A percentile compares a stretch with the other conserved stretches of the same genome.
phyloP scores from a whole-genome alignment of 2,797 vertebrate genomes.

The Lacerta agilis region DNA sequence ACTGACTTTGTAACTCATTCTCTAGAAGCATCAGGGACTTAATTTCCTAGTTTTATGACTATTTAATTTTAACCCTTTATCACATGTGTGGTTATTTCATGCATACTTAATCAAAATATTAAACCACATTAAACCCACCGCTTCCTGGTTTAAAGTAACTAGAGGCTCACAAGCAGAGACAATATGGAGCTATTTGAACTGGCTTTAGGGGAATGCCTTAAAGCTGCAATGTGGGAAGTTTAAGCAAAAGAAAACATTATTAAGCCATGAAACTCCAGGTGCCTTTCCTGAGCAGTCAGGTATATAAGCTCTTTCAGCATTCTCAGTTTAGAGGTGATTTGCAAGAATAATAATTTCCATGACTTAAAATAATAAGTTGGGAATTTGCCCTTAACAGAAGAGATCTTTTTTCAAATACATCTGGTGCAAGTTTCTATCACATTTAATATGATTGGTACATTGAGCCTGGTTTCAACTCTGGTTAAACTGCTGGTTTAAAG shows the following conservation, averaged over 20 bases:
- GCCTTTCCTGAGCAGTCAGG: not conserved
- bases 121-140: too few relatives aligned
- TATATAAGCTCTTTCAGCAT: not conserved
- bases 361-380: not conserved
- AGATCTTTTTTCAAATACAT: not conserved
- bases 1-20: not conserved
- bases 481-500: not conserved
- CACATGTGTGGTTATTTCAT: not conserved
- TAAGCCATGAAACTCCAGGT: not conserved
- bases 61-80: not conserved
- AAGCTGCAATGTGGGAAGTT: not conserved
- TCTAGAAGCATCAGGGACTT: not conserved
- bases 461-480: not conserved
- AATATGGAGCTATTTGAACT: not conserved
- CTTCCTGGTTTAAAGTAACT: too few relatives aligned
- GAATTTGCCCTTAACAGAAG: not conserved
- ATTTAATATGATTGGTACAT: not conserved
- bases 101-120: not conserved
- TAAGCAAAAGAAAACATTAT: not conserved
- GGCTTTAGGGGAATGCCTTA: not conserved
- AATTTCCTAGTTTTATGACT: not conserved
- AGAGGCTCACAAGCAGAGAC: not conserved
- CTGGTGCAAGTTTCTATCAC: not conserved
- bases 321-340: too few relatives aligned
- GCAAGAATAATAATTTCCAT: not conserved